Base-by-base conservation (phyloP, 1,140 invertebrate genomes). In the Drepana arcuata region DNA sequence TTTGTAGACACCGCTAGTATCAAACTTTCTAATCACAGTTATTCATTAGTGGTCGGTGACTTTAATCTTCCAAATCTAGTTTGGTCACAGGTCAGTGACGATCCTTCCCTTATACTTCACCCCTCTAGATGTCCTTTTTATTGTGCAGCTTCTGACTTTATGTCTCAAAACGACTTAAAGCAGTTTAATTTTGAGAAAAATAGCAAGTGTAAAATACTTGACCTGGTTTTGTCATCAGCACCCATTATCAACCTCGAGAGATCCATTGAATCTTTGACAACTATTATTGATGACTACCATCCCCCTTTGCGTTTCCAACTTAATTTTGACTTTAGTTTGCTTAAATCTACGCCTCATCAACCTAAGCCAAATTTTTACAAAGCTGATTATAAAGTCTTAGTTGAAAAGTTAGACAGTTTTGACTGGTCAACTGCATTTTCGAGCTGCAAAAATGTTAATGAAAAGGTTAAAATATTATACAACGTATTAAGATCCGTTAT, bases 41-140 rank as follows among this genome's bases (percentile, higher is more conserved):
- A 27, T 2, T 14, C 14, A 5, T 13, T 27, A 7, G 7, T 35
- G 1, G 13, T 42, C 9, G 40, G 40, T 14, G 40, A 42, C 25
- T 42, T 42, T 31, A 42, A 42, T 25, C 13, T 42, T 2, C 7
- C 24, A 7, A 25, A 14, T 25, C 15, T 42, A 7, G 12, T 10
- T 10, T 36, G 34, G 34, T 13, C 9, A 25, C 9, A 18, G 14
- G 13, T 7, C 12, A 13, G 7, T 21, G 4, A 2, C 3, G 9
- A 2, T 11, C 5, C 10, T 18, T 7, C 11, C 9, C 11, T n/a
- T 11, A 15, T 15, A 28, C 4, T 10, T 14, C 5, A 6, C 5
- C 18, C 24, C 13, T 3, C 7, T 11, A 2, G 10, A n/a, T 4
- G 15, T 6, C 13, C 15, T n/a, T 6, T 11, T 21, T 10, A 15